Conservation (phyloP, 2,797 vertebrate genomes). For the Kryptolebias ocellatus region DNA sequence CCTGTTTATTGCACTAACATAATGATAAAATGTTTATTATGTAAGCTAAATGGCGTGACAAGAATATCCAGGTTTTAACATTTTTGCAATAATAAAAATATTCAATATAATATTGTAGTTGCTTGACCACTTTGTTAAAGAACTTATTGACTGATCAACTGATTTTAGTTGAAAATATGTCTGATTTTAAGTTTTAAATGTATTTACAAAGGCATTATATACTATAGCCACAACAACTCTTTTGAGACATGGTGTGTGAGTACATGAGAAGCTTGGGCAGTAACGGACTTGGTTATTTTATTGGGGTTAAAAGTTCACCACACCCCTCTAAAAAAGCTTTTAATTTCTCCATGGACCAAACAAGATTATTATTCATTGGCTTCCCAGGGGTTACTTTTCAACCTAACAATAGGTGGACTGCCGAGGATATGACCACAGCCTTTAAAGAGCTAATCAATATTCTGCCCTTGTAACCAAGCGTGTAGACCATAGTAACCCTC, state of each 20-base stretch:
- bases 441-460: constrained; percentile 74
- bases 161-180: not conserved
- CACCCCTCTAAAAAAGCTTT: constrained; percentile 50
- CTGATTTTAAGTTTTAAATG: not conserved
- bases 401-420: constrained; percentile 73
- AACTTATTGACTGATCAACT: constrained; percentile 1
- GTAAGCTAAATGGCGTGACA: constrained; percentile 22
- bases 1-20: constrained; percentile 29
- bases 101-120: constrained; percentile 1
- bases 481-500: constrained; percentile 64
- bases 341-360: constrained; percentile 61
- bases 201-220: constrained; percentile 17
- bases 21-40: constrained; percentile 11
- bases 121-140: not conserved
- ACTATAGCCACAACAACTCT: constrained; percentile 13
- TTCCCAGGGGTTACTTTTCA: constrained; percentile 64
- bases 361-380: constrained; percentile 66
- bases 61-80: constrained; percentile 24
- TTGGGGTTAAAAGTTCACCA: constrained; percentile 73
- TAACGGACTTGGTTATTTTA: constrained; percentile 45
- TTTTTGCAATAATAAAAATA: constrained; percentile 20
- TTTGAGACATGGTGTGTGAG: constrained; percentile 12
- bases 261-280: constrained; percentile 28
- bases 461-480: constrained; percentile 59
- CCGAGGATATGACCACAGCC: constrained; percentile 63